A percentile compares a stretch with the other conserved stretches of the same genome.
phyloP scores from a whole-genome alignment of 2,113 vertebrate genomes.

The Chionodraco myersi region DNA sequence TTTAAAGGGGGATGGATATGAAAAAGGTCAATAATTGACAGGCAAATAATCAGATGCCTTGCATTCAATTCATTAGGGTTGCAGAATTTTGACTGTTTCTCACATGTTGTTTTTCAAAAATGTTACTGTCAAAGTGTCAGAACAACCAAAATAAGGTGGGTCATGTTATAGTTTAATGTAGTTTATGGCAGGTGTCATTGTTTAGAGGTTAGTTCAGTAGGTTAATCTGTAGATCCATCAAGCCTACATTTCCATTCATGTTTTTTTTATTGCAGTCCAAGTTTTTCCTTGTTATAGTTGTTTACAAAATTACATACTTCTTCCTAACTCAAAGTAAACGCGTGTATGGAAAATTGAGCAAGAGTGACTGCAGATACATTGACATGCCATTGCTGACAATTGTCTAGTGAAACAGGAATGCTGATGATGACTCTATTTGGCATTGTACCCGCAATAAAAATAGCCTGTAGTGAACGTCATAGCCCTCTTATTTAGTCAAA shows the following conservation, averaged over 20 bases:
- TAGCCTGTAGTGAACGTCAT: conserved; percentile 36
- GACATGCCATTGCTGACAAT: background rate
- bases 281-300: background rate
- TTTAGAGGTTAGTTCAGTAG: background rate
- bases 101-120: background rate
- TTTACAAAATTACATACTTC: background rate
- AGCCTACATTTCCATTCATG: background rate
- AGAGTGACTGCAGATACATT: background rate
- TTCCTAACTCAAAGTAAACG: background rate
- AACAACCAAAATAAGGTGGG: background rate
- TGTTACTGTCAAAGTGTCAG: conserved; percentile 12
- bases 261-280: background rate
- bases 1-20: background rate
- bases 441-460: conserved; percentile 37
- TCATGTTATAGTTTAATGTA: too few species aligned
- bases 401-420: background rate
- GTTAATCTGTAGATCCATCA: background rate
- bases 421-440: background rate
- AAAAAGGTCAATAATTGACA: background rate
- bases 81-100: background rate
- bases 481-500: conserved; percentile 45
- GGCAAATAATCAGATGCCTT: background rate
- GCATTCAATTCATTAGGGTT: background rate
- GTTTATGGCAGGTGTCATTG: background rate
- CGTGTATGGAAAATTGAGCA: background rate